Percentiles rank a stretch among this genome's conserved stretches.
These are phyloP conservation scores for Tokudaia muenninki DNA, from an alignment of 2,797 vertebrate species.

Conservation along the genomic window DNA sequence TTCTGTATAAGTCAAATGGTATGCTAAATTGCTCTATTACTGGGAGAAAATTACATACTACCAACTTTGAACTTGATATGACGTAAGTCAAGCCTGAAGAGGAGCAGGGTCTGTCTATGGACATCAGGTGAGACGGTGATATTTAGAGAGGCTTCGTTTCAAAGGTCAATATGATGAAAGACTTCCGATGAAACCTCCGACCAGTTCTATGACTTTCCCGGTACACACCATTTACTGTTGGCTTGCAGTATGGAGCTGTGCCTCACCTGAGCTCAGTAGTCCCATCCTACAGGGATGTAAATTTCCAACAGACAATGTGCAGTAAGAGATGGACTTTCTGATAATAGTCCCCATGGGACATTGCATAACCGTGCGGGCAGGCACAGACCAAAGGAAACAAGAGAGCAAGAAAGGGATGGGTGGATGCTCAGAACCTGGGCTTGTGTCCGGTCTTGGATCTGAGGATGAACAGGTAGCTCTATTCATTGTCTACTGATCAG, in stretches of 20 bases:
- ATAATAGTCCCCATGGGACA: background rate
- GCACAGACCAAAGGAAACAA: background rate
- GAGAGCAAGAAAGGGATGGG: background rate
- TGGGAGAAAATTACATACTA: background rate
- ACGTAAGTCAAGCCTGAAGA: background rate
- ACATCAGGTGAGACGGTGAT: background rate
- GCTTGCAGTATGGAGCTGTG: accelerated
- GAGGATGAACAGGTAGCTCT: background rate
- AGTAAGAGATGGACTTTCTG: background rate
- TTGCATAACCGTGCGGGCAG: too few relatives aligned
- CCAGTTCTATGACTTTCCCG: background rate
- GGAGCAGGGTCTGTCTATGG: background rate
- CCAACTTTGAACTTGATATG: background rate
- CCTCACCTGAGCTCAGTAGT: background rate
- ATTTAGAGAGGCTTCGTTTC: background rate
- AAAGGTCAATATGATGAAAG: background rate
- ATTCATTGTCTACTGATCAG: background rate
- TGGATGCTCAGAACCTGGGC: background rate
- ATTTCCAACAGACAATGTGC: background rate
- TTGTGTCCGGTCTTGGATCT: background rate
- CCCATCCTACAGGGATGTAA: background rate
- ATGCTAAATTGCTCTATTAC: background rate
- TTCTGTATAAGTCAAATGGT: background rate
- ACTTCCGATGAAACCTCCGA: background rate
- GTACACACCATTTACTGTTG: background rate